These are phyloP conservation scores for Aporophyla nigra DNA, from an alignment of 2,888 invertebrate genomes.

Conservation along the genomic window DNA sequence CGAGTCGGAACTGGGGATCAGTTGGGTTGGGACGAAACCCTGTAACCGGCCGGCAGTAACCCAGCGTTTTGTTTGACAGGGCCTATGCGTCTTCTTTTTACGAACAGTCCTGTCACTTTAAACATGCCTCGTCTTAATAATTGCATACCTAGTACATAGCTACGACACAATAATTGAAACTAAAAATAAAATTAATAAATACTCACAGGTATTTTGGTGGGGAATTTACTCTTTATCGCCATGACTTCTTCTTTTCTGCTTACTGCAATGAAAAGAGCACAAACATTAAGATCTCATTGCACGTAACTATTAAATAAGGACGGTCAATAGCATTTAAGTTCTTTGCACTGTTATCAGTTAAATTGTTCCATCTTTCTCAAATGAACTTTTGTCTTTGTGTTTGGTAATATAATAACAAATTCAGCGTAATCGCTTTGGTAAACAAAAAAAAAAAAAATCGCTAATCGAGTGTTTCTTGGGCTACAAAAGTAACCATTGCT, in stretches of 20 bases:
- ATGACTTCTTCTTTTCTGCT: conserved; percentile 94
- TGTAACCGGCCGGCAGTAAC: not conserved
- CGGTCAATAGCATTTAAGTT: conserved; percentile 42
- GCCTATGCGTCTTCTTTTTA: not conserved
- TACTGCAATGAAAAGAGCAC: conserved; percentile 86
- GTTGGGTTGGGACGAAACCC: too few relatives aligned
- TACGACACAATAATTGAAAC: too few relatives aligned
- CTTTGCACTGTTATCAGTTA: conserved; percentile 40
- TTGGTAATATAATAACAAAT: conserved; percentile 8
- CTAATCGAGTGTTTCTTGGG: not conserved
- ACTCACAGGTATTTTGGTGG: conserved; percentile 95
- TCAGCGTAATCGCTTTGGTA: not conserved
- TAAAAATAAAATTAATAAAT: not conserved
- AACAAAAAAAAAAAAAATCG: conserved; percentile 8
- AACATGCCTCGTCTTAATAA: not conserved
- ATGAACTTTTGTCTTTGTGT: conserved; percentile 20
- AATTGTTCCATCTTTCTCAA: conserved; percentile 19
- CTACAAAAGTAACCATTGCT: not conserved
- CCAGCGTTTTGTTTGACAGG: not conserved
- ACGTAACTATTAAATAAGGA: conserved; percentile 6
- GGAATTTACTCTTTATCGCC: conserved; percentile 94
- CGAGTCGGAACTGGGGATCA: too few relatives aligned
- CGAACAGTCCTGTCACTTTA: not conserved
- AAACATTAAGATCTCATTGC: conserved; percentile 38
- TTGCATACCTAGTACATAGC: too few relatives aligned